Percentiles rank a stretch among this genome's conserved stretches.
Conservation (phyloP, 2,113 vertebrate genomes). For the Python bivittatus region DNA sequence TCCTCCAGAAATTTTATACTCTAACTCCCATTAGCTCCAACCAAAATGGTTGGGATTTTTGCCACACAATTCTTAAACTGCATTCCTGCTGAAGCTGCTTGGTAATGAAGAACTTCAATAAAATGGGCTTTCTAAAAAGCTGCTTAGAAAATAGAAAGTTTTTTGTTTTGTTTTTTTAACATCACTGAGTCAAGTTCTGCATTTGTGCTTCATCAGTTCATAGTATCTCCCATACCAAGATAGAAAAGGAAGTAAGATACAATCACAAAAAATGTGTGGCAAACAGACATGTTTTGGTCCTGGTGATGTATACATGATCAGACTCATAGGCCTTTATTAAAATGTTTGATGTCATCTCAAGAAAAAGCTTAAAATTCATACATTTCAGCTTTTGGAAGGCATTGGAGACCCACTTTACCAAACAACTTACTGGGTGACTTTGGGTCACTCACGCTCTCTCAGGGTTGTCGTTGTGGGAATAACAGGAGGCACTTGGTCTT, state of each 20-base stretch:
- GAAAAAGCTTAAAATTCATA: not conserved
- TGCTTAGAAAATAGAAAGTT: not conserved
- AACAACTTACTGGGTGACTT: no score
- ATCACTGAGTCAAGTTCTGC: not conserved
- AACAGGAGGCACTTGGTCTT: no score
- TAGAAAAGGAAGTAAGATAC: not conserved
- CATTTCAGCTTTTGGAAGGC: not conserved
- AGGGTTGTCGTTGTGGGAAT: no score
- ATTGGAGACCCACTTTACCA: not conserved
- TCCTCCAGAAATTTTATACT: no score
- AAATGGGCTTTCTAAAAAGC: not conserved
- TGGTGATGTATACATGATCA: no score
- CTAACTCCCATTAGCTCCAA: no score
- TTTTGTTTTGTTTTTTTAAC: no score
- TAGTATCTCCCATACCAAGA: not conserved
- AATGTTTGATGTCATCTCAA: constrained; percentile 17
- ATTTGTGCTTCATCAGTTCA: not conserved
- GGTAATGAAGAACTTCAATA: not conserved
- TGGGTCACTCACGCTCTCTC: no score
- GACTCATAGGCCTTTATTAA: not conserved
- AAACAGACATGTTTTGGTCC: not conserved
- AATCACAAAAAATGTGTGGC: not conserved
- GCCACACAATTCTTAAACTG: not conserved
- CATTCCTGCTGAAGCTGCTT: not conserved
- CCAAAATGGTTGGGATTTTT: no score